phyloP scores from a whole-genome alignment of 2,888 invertebrate genomes.

The Operophtera brumata region DNA sequence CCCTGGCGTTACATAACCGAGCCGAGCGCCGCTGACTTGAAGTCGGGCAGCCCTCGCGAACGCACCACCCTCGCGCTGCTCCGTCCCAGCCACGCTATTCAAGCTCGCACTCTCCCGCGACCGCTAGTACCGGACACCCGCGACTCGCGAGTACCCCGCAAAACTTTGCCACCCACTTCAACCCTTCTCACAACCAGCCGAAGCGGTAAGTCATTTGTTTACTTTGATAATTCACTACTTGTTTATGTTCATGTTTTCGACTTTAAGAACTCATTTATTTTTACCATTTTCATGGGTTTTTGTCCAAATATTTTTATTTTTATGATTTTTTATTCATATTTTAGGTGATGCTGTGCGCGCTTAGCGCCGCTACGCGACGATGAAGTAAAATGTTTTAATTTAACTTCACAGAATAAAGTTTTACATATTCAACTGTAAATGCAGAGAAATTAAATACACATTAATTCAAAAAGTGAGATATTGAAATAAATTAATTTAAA shows the following conservation, averaged over 20 bases:
- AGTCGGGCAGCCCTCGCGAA: slow-evolving; percentile 27
- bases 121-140: slow-evolving; percentile 27
- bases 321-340: slow-evolving; percentile 23
- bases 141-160: slow-evolving; percentile 36
- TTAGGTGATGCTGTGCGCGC: slow-evolving; percentile 33
- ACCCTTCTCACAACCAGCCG: slow-evolving; percentile 43
- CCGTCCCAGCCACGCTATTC: slow-evolving; percentile 37
- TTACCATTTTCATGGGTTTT: slow-evolving; percentile 46
- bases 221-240: slow-evolving; percentile 39
- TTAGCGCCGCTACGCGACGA: slow-evolving; percentile 12
- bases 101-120: slow-evolving; percentile 34
- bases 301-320: slow-evolving; percentile 41
- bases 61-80: slow-evolving; percentile 17
- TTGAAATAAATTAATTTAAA: background rate
- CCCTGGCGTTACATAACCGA: slow-evolving; percentile 68
- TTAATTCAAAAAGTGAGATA: no score
- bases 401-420: background rate
- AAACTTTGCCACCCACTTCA: slow-evolving; percentile 46
- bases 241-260: slow-evolving; percentile 37
- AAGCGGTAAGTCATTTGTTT: slow-evolving; percentile 64
- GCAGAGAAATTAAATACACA: no score
- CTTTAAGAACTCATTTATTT: no score
- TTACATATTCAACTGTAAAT: background rate
- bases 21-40: slow-evolving; percentile 20
- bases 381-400: background rate